A percentile compares a stretch with the other conserved stretches of the same genome.
These are phyloP conservation scores for Lepidochrysops patricia DNA, from an alignment of 2,888 invertebrate species.

Conservation along the genomic window DNA sequence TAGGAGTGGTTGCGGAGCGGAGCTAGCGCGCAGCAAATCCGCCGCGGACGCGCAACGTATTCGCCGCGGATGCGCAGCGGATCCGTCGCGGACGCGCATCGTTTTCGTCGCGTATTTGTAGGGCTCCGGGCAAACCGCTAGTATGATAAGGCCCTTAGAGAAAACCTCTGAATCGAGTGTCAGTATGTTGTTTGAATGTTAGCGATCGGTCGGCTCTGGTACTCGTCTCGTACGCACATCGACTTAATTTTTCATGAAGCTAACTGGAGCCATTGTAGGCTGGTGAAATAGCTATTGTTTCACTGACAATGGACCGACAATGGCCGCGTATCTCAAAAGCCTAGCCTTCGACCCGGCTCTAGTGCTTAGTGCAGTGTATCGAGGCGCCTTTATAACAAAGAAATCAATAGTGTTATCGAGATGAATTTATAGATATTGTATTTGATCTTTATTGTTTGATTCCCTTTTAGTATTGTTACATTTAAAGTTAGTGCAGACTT, in stretches of 20 bases:
- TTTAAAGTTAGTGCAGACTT: background rate
- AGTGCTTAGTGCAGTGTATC: conserved; percentile 27
- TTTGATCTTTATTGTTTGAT: background rate
- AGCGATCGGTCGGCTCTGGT: conserved; percentile 20
- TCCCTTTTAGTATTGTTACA: background rate
- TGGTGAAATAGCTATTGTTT: conserved; percentile 53
- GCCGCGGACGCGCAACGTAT: no score
- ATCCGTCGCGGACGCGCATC: no score
- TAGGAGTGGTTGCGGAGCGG: no score
- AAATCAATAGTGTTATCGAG: conserved; percentile 24
- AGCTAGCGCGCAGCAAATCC: no score
- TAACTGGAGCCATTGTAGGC: conserved; percentile 50
- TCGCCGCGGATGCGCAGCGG: no score
- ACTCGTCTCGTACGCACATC: conserved; percentile 39
- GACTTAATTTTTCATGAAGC: conserved; percentile 54
- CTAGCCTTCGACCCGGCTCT: conserved; percentile 41
- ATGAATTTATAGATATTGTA: conserved; percentile 14
- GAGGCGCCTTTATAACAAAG: conserved; percentile 22
- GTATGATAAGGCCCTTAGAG: no score
- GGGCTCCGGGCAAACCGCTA: no score
- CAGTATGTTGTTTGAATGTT: no score
- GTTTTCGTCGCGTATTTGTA: no score
- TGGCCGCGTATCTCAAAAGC: conserved; percentile 50
- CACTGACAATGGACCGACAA: conserved; percentile 50
- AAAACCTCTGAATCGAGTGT: background rate